Percentiles rank a stretch among this genome's conserved stretches.
Evolutionary conservation across 2,888 invertebrate species (phyloP).

Genomic region (Tenthredo notha): DNA sequence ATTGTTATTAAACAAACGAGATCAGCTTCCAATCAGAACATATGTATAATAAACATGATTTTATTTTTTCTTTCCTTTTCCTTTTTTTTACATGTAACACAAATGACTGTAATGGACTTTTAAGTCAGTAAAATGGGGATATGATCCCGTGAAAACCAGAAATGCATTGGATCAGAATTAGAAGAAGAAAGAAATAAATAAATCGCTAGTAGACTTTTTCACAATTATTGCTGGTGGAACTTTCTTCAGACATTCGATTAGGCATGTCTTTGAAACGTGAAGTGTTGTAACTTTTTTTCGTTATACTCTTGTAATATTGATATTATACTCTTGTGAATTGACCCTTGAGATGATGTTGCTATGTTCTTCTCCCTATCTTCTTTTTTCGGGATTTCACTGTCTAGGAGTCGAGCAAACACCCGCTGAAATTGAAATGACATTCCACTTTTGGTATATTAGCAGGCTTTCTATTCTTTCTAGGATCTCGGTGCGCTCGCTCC

Average conservation of each 20-base stretch:
- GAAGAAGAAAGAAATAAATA: too few species aligned
- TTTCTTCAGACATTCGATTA: neutral
- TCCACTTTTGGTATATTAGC: conserved; percentile 43
- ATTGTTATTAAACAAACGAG: conserved; percentile 45
- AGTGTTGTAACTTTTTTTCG: neutral
- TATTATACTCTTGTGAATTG: neutral
- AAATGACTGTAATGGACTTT: neutral
- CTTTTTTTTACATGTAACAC: neutral
- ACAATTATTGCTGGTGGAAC: neutral
- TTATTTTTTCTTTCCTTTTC: too few species aligned
- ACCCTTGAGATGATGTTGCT: neutral
- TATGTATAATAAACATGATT: neutral
- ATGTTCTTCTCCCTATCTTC: neutral
- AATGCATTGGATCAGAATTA: neutral
- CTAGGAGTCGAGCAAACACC: neutral
- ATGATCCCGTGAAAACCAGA: neutral
- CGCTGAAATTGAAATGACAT: conserved; percentile 34
- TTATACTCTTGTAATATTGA: neutral
- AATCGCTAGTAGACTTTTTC: too few species aligned
- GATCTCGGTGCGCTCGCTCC: conserved; percentile 22
- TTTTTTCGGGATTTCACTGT: neutral
- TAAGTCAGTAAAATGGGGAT: too few species aligned
- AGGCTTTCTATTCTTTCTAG: conserved; percentile 42
- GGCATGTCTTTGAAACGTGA: neutral
- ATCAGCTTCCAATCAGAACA: conserved; percentile 36